Evolutionary conservation across 2,797 vertebrate genomes (phyloP).

Genomic region (Austrolebias charrua): DNA sequence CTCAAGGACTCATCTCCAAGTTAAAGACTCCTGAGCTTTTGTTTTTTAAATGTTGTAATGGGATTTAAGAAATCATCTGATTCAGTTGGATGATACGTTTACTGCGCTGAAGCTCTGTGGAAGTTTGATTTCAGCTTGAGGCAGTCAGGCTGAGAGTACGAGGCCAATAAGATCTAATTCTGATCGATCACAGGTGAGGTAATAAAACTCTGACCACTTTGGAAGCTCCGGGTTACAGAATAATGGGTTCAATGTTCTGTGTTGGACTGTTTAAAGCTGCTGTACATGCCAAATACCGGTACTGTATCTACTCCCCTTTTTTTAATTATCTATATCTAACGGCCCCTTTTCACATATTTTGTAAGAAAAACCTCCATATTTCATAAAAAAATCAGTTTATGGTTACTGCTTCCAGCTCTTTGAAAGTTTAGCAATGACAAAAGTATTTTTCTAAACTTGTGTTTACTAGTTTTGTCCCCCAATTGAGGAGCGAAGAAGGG

Average conservation of each 20-base stretch:
- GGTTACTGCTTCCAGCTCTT: too few relatives aligned
- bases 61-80: conserved; percentile 51
- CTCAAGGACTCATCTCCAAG: too few relatives aligned
- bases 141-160: conserved; percentile 34
- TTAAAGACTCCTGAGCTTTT: conserved; percentile 30
- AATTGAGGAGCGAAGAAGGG: too few relatives aligned
- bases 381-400: too few relatives aligned
- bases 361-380: too few relatives aligned
- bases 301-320: neutral
- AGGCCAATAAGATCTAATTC: conserved; percentile 32
- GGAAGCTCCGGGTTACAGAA: conserved; percentile 5
- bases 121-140: conserved; percentile 20
- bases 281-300: neutral
- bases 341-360: too few relatives aligned
- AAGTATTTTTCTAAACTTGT: too few relatives aligned
- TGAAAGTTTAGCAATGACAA: too few relatives aligned
- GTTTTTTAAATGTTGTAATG: conserved; percentile 53
- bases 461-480: too few relatives aligned
- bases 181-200: conserved; percentile 20
- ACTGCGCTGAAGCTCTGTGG: conserved; percentile 18
- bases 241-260: neutral
- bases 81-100: conserved; percentile 44
- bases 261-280: neutral
- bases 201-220: conserved; percentile 3
- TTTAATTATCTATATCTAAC: too few relatives aligned